Percentiles rank a stretch among this genome's conserved stretches.
phyloP scores from a whole-genome alignment of 2,797 vertebrate genomes.

The Pantherophis alleghaniensis region DNA sequence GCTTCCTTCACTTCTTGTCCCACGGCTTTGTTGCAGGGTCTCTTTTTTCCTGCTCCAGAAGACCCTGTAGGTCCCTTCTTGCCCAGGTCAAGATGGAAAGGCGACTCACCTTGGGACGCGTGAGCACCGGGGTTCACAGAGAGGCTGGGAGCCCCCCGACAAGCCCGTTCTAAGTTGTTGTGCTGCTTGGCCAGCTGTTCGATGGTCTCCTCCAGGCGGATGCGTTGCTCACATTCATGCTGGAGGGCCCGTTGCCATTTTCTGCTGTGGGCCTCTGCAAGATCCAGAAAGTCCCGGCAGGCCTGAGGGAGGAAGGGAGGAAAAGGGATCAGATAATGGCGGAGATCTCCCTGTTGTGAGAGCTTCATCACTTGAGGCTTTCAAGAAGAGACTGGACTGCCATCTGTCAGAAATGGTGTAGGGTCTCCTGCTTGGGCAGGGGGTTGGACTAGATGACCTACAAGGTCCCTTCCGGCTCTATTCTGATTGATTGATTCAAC shows the following conservation, averaged over 20 bases:
- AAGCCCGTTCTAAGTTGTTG: slow-evolving; percentile 96
- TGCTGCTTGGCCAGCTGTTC: slow-evolving; percentile 98
- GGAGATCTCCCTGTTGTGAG: neutral
- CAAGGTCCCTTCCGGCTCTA: too few species aligned
- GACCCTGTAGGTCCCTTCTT: neutral
- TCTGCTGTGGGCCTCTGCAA: slow-evolving; percentile 91
- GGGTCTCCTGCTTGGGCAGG: too few species aligned
- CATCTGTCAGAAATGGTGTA: too few species aligned
- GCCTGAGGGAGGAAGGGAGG: slow-evolving; percentile 72
- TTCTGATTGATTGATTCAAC: too few species aligned
- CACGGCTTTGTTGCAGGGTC: too few species aligned
- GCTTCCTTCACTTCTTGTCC: too few species aligned
- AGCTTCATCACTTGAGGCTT: too few species aligned
- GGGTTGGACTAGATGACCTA: too few species aligned
- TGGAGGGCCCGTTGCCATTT: slow-evolving; percentile 96
- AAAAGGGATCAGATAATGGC: neutral
- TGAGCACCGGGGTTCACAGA: slow-evolving; percentile 64
- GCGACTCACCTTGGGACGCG: slow-evolving; percentile 79
- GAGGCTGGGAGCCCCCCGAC: slow-evolving; percentile 83
- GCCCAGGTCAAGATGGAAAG: neutral
- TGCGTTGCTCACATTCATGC: slow-evolving; percentile 94
- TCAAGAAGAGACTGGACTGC: too few species aligned
- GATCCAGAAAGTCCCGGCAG: slow-evolving; percentile 94
- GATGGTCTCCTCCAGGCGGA: slow-evolving; percentile 94
- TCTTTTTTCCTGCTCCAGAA: neutral